phyloP scores from a whole-genome alignment of 2,888 invertebrate genomes.

The Clistopyga incitator region DNA sequence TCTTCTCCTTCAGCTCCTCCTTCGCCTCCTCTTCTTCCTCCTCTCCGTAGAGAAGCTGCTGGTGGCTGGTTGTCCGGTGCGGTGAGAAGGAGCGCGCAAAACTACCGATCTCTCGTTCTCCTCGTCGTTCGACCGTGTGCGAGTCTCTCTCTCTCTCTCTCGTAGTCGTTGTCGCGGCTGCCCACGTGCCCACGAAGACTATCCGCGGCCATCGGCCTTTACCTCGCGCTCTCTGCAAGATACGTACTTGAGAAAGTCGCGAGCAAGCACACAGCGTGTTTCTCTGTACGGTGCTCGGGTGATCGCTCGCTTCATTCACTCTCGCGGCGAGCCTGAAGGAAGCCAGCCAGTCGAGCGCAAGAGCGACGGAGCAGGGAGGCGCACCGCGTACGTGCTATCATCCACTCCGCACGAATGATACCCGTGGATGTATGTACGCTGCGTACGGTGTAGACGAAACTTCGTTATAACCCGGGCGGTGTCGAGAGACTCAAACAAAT shows the following conservation, averaged over 20 bases:
- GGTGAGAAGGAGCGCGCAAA: conserved; percentile 26
- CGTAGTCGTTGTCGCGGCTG: conserved; percentile 26
- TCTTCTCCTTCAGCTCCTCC: not conserved
- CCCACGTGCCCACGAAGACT: conserved; percentile 64
- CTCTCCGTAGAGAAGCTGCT: conserved; percentile 3
- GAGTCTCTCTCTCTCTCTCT: too few species aligned
- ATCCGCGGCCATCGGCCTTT: conserved; percentile 66
- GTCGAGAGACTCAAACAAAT: conserved; percentile 33
- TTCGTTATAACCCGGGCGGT: conserved; percentile 23
- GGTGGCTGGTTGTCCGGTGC: conserved; percentile 11
- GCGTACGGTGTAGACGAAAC: conserved; percentile 3
- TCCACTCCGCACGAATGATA: not conserved
- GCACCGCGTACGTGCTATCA: conserved; percentile 8
- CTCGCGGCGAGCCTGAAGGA: conserved; percentile 17
- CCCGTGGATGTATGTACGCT: not conserved
- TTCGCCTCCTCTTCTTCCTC: not conserved
- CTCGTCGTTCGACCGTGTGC: conserved; percentile 55
- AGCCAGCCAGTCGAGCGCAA: not conserved
- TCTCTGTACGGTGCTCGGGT: not conserved
- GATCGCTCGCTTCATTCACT: conserved; percentile 42
- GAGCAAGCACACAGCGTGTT: not conserved
- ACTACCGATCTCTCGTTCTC: conserved; percentile 34
- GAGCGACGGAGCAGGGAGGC: conserved; percentile 1
- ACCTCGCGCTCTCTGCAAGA: conserved; percentile 45
- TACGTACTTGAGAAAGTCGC: conserved; percentile 51